phyloP scores from a whole-genome alignment of 1,140 invertebrate species.

The Melipona quadrifasciata region DNA sequence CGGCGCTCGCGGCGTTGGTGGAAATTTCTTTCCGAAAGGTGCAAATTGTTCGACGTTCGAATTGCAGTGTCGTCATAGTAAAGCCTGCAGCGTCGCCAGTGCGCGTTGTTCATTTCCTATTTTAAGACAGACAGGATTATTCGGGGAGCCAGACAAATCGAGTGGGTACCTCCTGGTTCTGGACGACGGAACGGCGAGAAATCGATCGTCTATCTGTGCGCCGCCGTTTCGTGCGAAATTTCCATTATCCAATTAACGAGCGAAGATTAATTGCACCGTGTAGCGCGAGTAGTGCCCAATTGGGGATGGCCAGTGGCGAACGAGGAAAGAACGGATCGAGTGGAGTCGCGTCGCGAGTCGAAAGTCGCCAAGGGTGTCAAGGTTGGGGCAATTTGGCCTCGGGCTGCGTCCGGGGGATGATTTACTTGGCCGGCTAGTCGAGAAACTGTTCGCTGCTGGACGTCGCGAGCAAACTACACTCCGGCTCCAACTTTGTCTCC shows the following conservation, averaged over 20 bases:
- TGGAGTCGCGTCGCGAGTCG: constrained; percentile 12
- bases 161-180: no score
- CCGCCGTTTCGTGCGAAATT: neutral
- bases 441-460: constrained; percentile 18
- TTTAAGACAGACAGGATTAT: neutral
- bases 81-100: no score
- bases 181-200: neutral
- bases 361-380: constrained; percentile 47
- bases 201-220: constrained; percentile 27
- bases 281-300: no score
- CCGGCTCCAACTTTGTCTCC: neutral
- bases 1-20: no score
- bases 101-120: neutral
- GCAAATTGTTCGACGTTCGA: neutral
- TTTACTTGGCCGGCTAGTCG: constrained; percentile 26
- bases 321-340: constrained; percentile 9
- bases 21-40: no score
- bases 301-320: neutral
- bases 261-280: constrained; percentile 27
- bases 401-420: constrained; percentile 28
- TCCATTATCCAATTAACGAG: constrained; percentile 33
- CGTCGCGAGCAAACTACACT: constrained; percentile 7
- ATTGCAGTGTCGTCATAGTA: no score
- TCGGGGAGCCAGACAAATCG: neutral
- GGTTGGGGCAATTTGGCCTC: constrained; percentile 29